A percentile compares a stretch with the other conserved stretches of the same genome.
phyloP scores from a whole-genome alignment of 23 tunicate species.

The Styela plicata region DNA sequence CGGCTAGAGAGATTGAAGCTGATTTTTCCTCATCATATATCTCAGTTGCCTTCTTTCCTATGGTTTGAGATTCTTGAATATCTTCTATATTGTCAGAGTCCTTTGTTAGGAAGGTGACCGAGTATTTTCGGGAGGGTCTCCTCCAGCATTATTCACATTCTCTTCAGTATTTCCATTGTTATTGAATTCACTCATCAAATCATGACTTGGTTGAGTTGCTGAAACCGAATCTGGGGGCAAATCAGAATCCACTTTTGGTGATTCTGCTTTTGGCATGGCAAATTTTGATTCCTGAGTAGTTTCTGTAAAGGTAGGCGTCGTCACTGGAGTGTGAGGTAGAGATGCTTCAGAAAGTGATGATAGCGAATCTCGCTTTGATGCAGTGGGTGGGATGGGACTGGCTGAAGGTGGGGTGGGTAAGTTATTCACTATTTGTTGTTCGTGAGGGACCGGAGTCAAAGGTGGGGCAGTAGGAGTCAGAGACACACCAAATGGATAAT shows the following conservation, averaged over 20 bases:
- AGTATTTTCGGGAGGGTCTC: too few species aligned
- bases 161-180: too few species aligned
- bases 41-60: too few species aligned
- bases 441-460: background rate
- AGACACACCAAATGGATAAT: background rate
- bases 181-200: too few species aligned
- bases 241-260: background rate
- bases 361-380: background rate
- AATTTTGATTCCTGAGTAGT: background rate
- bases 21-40: too few species aligned
- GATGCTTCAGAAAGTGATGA: background rate
- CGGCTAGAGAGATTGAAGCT: too few species aligned
- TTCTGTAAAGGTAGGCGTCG: background rate
- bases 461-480: background rate
- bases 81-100: too few species aligned
- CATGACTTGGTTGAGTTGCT: too few species aligned
- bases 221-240: too few species aligned
- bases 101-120: too few species aligned
- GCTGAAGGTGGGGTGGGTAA: background rate
- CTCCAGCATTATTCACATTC: too few species aligned
- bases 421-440: background rate
- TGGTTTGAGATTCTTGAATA: too few species aligned
- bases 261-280: background rate
- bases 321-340: background rate
- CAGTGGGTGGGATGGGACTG: background rate